phyloP scores from a whole-genome alignment of 2,888 invertebrate species.

The Biston betularia region DNA sequence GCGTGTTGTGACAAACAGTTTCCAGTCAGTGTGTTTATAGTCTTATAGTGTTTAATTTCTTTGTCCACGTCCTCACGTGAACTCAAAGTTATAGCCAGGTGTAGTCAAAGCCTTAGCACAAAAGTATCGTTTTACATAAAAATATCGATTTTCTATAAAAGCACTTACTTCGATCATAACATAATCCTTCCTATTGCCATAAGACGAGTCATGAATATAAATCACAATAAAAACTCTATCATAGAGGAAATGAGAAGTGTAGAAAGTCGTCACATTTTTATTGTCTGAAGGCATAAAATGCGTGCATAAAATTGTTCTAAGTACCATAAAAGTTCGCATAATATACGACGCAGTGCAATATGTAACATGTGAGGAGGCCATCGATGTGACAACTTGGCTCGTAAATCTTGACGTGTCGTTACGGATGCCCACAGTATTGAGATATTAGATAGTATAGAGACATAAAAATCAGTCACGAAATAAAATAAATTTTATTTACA shows the following conservation, averaged over 20 bases:
- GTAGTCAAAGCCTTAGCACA: neutral
- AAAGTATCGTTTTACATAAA: neutral
- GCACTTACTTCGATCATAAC: neutral
- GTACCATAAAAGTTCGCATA: conserved; percentile 50
- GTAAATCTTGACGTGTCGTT: conserved; percentile 61
- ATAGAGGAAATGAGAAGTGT: conserved; percentile 31
- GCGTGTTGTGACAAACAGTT: too few relatives aligned
- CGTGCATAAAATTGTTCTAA: conserved; percentile 37
- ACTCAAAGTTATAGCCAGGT: too few relatives aligned
- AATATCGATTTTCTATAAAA: conserved; percentile 16
- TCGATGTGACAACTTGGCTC: conserved; percentile 55
- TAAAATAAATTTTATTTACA: too few relatives aligned
- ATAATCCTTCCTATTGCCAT: conserved; percentile 16
- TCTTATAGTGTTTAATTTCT: too few relatives aligned
- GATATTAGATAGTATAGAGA: conserved; percentile 31
- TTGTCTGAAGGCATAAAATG: conserved; percentile 26
- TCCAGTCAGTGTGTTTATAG: too few relatives aligned
- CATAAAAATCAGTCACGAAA: conserved; percentile 9
- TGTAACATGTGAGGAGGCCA: conserved; percentile 56
- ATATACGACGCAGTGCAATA: conserved; percentile 52
- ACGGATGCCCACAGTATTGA: conserved; percentile 40
- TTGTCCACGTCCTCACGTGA: too few relatives aligned
- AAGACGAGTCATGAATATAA: conserved; percentile 24
- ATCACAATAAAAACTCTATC: conserved; percentile 34
- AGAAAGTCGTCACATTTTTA: conserved; percentile 34